phyloP scores from a whole-genome alignment of 1,140 invertebrate genomes.

The Lethocerus indicus region DNA sequence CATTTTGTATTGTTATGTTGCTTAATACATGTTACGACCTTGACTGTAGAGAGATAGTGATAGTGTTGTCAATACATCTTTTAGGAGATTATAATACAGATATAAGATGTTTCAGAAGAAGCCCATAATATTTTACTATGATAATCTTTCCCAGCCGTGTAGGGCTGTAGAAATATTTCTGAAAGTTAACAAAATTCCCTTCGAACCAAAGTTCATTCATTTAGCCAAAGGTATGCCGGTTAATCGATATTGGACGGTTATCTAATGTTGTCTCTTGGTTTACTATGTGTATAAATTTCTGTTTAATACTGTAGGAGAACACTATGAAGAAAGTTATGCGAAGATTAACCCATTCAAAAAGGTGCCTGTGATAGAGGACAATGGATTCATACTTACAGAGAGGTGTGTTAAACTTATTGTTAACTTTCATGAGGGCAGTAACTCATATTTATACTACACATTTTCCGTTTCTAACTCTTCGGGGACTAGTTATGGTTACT shows the following conservation, averaged over 20 bases:
- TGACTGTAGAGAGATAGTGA: no score
- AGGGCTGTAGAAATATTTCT: slow-evolving; percentile 51
- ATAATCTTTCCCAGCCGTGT: slow-evolving; percentile 55
- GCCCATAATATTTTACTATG: slow-evolving; percentile 37
- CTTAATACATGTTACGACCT: no score
- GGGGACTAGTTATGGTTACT: no score
- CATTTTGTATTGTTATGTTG: no score
- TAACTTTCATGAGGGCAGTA: no score
- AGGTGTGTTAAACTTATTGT: no score
- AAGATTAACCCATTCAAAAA: slow-evolving; percentile 57
- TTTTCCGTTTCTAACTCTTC: no score
- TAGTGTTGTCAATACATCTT: no score
- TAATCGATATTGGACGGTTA: no score
- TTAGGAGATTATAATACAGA: no score
- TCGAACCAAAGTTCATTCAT: slow-evolving; percentile 32
- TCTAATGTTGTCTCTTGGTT: neutral
- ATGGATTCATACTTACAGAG: slow-evolving; percentile 59
- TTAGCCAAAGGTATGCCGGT: slow-evolving; percentile 37
- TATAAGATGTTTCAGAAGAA: no score
- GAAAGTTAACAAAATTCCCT: slow-evolving; percentile 40
- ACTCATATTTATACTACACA: no score
- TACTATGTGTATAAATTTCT: neutral
- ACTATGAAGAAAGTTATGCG: slow-evolving; percentile 34
- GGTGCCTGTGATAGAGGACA: slow-evolving; percentile 63
- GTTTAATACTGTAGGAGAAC: slow-evolving; percentile 35